Conservation (phyloP, 2,888 invertebrate species). For the Thecophora atra region DNA sequence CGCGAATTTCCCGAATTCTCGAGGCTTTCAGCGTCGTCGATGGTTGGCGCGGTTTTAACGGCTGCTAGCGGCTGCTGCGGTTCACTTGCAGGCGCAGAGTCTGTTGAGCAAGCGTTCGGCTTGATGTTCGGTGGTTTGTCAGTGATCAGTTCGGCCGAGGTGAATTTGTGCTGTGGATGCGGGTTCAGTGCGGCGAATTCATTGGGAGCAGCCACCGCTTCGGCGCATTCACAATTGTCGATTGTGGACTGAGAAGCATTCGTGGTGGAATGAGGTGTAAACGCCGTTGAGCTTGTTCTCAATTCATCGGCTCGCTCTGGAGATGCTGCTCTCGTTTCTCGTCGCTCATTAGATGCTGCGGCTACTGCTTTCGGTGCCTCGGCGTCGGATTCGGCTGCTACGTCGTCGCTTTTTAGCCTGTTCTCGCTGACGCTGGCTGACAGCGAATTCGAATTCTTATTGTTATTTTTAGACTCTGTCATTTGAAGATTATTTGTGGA, state of each 20-base stretch:
- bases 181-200: constrained; percentile 38
- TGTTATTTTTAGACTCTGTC: constrained; percentile 63
- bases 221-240: constrained; percentile 7
- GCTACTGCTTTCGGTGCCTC: constrained; percentile 33
- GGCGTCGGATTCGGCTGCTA: not conserved
- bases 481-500: constrained; percentile 63
- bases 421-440: not conserved
- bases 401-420: not conserved
- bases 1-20: constrained; percentile 13
- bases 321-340: constrained; percentile 7
- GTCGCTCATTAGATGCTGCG: constrained; percentile 10
- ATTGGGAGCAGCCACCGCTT: constrained; percentile 1
- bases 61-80: too few relatives aligned
- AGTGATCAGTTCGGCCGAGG: constrained; percentile 47
- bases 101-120: constrained; percentile 43
- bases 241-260: not conserved
- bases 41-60: constrained; percentile 8
- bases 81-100: constrained; percentile 41
- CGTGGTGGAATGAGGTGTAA: constrained; percentile 6
- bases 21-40: constrained; percentile 32
- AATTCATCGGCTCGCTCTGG: constrained; percentile 16
- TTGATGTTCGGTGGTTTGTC: constrained; percentile 55
- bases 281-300: not conserved
- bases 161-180: constrained; percentile 38
- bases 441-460: constrained; percentile 45